Base-by-base conservation (phyloP, 2,888 invertebrate species). In the Ferdinandea cuprea region DNA sequence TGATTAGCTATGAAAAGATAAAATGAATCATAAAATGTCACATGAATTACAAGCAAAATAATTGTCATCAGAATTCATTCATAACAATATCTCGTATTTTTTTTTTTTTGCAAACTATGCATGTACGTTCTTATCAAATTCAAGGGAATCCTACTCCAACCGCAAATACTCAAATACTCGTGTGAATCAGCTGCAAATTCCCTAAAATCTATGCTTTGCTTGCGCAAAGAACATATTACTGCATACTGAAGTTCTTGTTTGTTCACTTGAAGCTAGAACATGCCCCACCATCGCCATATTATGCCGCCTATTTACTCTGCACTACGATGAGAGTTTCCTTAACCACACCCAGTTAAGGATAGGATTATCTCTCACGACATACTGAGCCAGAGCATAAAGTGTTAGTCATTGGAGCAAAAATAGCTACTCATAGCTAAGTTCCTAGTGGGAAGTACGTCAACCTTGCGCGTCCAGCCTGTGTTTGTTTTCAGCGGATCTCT, bases 331-430 rank as follows among this genome's bases (percentile, higher is more conserved):
- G 80, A 76, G 58, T 76, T 76, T 81, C 52, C 52, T 71, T 40
- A 42, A 37, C 58, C 80, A 65, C 74, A 71, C 76, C 76, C 65
- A 59, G 46, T 44, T 15, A 19, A 25, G 25, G 25, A 25, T 40
- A 37, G 66, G 71, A 81, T 72, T 66, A 76, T 81, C 56, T 25
- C 50, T 6, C 63, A 25, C 21, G 5, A 63, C 44, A 46, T 37
- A 61, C 50, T 40, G 40, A 72, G 42, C 28, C 9, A 8, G 30
- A 68, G 25, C 50, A 63, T 56, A 46, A n/a, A n/a, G n/a, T n/a
- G 58, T 81, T 81, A 81, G 81, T 81, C 81, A 81, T 21, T 61
- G 66, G 54, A 48, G 65, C 71, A 28, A 81, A 81, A 81, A 81
- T 81, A 81, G 81, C 66, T 77, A 65, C 59, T 40, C 40, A 77